phyloP scores from a whole-genome alignment of 2,888 invertebrate genomes.

The Agrochola macilenta region DNA sequence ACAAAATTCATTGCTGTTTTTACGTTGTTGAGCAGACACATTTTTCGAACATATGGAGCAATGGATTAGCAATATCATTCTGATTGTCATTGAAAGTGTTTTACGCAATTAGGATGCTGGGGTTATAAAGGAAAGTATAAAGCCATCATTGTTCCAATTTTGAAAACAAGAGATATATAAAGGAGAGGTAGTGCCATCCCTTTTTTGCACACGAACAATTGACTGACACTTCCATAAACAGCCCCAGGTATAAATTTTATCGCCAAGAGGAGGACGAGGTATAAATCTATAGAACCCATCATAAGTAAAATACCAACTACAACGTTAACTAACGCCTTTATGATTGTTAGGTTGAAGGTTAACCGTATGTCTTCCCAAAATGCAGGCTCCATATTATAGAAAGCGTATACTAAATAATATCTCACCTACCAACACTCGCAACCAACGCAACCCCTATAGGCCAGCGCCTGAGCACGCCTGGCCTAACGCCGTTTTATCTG shows the following conservation, averaged over 20 bases:
- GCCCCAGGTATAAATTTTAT: neutral
- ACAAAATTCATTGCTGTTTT: too few species aligned
- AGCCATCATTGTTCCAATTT: neutral
- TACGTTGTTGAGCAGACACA: too few species aligned
- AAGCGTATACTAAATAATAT: constrained; percentile 37
- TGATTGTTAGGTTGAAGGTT: constrained; percentile 8
- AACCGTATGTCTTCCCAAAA: neutral
- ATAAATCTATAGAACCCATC: neutral
- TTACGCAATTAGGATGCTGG: too few species aligned
- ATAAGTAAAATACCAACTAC: constrained; percentile 7
- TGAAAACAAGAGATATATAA: neutral
- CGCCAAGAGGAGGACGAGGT: neutral
- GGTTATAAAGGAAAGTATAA: neutral
- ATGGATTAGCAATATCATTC: too few species aligned
- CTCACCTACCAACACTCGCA: constrained; percentile 28
- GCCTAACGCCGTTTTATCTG: neutral
- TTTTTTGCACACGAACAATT: neutral
- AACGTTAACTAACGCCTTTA: neutral
- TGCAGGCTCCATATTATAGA: neutral
- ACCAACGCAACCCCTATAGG: constrained; percentile 21
- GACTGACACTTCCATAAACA: neutral
- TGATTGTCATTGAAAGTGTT: too few species aligned
- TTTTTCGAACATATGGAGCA: too few species aligned
- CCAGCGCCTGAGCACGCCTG: neutral
- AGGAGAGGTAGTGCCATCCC: neutral